These are phyloP conservation scores for Dicyrtoma fusca DNA, from an alignment of 2,888 invertebrate genomes.

Conservation along the genomic window DNA sequence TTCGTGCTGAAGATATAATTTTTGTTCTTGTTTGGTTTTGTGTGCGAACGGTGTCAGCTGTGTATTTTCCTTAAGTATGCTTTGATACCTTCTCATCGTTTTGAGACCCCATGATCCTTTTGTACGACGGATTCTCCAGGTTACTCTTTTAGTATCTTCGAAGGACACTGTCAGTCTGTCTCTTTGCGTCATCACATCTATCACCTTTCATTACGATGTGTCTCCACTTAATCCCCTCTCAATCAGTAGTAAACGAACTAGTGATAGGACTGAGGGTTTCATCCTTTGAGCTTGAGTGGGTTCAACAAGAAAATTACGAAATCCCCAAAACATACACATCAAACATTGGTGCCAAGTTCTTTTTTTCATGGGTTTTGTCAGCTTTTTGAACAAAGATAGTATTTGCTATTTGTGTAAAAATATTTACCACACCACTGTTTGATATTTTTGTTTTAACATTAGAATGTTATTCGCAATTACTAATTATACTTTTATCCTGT, in stretches of 20 bases:
- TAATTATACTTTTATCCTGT: too few species aligned
- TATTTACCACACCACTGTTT: too few species aligned
- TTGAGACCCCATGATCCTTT: neutral
- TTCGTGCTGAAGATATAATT: neutral
- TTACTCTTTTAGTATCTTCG: slow-evolving; percentile 12
- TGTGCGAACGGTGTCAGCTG: slow-evolving; percentile 45
- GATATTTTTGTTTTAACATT: too few species aligned
- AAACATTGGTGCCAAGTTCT: too few species aligned
- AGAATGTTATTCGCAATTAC: too few species aligned
- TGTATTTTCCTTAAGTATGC: slow-evolving; percentile 41
- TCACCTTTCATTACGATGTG: slow-evolving; percentile 28
- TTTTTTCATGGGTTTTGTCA: too few species aligned
- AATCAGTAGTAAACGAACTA: slow-evolving; percentile 13
- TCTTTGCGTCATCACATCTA: slow-evolving; percentile 30
- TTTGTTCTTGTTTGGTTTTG: slow-evolving; percentile 15
- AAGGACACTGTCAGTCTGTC: slow-evolving; percentile 25
- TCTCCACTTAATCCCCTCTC: slow-evolving; percentile 35
- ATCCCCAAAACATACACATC: too few species aligned
- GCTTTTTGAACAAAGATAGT: too few species aligned
- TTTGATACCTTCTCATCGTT: slow-evolving; percentile 36
- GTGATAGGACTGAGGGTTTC: too few species aligned
- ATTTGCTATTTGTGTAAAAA: too few species aligned
- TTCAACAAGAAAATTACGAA: too few species aligned
- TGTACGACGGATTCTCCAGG: slow-evolving; percentile 1
- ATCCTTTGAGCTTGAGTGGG: too few species aligned